These are phyloP conservation scores for Scortum barcoo DNA, from an alignment of 2,113 vertebrate genomes.

Conservation along the genomic window DNA sequence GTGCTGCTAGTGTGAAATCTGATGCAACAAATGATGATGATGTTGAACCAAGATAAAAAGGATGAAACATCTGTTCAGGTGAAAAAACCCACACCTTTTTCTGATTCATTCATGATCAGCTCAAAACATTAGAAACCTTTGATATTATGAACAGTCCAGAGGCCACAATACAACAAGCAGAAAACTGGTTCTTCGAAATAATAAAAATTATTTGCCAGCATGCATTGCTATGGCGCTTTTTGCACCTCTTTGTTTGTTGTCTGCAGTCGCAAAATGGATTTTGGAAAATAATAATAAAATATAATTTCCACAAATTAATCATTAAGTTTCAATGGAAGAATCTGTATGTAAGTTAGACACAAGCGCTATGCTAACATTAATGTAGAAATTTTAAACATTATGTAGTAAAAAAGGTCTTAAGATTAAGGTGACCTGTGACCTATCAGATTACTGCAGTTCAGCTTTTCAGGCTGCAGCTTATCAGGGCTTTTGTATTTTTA, in stretches of 20 bases:
- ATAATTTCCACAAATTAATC: no score
- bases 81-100: background rate
- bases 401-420: background rate
- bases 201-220: background rate
- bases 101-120: constrained; percentile 10
- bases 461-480: background rate
- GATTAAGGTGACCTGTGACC: background rate
- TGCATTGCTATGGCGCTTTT: background rate
- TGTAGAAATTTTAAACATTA: background rate
- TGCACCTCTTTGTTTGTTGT: background rate
- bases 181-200: background rate
- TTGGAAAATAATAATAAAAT: background rate
- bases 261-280: background rate
- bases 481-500: background rate
- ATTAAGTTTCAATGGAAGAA: background rate
- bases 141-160: background rate
- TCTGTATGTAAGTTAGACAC: background rate
- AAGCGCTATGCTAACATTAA: background rate
- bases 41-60: background rate
- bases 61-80: background rate
- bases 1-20: background rate
- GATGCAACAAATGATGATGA: no score
- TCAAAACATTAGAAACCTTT: no score
- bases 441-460: background rate
- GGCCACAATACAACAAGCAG: background rate